Evolutionary conservation across 2,888 invertebrate genomes (phyloP), one percentile per base, ranked within the genome.

Genomic region (Petrolisthes cinctipes): DNA sequence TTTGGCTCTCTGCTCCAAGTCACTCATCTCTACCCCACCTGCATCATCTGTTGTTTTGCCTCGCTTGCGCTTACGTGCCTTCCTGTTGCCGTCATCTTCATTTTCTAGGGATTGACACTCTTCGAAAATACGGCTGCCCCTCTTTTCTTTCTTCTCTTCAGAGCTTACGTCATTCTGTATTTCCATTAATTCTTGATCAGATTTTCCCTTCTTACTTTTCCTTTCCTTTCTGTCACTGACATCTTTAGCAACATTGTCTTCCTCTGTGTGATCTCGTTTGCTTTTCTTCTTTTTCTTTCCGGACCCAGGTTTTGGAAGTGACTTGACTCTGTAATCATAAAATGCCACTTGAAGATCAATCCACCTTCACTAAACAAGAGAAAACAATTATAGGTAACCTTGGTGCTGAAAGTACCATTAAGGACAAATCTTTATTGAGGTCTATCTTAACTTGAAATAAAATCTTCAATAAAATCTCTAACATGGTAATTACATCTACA

Each of bases 11-110:
- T 79, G 37, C 37, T 79, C 54, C 53, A 68, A 78, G 23, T 85
- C 57, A 14, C 20, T 17, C 61, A 76, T 17, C 14, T 81, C 81
- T 23, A 37, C 4, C 51, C 66, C 81, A 51, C 14, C 66, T 37
- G 57, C 61, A 57, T 80, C 84, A 78, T 78, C 84, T 2, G 66
- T 37, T 61, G 66, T 57, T 20, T 79, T 78, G 14, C 68, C 66
- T 17, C 85, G 57, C 57, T 85, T 85, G 17, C 85, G 85, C 66
- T 85, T 85, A 9, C 79, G 57, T 14, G 51, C 66, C 66, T 81
- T 81, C 66, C 81, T 81, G 61, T 37, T 81, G 51, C 66, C 81
- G 14, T 81, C 81, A 23, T 66, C 81, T 11, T 81, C 66, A 71
- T 11, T 71, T 71, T 80, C 80, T 57, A 57, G 11, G 54, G 54